Base-by-base conservation (phyloP, 2,888 invertebrate genomes). In the Stomorhina lunata region DNA sequence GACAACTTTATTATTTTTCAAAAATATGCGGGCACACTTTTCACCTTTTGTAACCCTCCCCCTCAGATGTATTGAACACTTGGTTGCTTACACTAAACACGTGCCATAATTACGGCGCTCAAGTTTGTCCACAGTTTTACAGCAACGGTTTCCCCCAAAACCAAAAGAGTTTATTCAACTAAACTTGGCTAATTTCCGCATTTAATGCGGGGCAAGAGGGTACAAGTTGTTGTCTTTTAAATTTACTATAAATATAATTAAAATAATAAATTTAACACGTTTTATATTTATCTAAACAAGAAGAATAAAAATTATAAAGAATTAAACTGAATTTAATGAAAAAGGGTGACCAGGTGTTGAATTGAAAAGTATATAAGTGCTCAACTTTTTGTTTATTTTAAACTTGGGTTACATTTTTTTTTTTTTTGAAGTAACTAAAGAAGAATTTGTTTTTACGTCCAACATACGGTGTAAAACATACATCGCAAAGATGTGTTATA, bases 61-160 rank as follows among this genome's bases (percentile, higher is more conserved):
- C 37, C 15, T 10, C 10, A 40, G 20, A 20, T n/a, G 27, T 48
- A 20, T 43, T 29, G 15, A 78, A 65, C 48, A 63, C 20, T 61
- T 43, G 43, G 25, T 48, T 73, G 53, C 29, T 29, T 25, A 59
- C 2, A 15, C 10, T 29, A 61, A 77, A 69, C 84, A 83, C 84
- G 84, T 84, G 84, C 84, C 80, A 65, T 55, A 83, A 81, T 79
- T 80, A 43, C 71, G 77, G 71, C 66, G 50, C 77, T 59, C 71
- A 80, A 69, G 48, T 73, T 68, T 66, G 75, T 57, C 57, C 40
- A 63, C 22, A 68, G 40, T 59, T 59, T 57, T 32, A 40, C 27
- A 17, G 9, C 15, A 22, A n/a, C 17, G 15, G 25, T 0, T 25
- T n/a, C 5, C 34, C 15, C 34, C n/a, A 29, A 45, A 68, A 32